A percentile compares a stretch with the other conserved stretches of the same genome.
Evolutionary conservation across 2,888 invertebrate genomes (phyloP).

Genomic region (Phortica okadai): DNA sequence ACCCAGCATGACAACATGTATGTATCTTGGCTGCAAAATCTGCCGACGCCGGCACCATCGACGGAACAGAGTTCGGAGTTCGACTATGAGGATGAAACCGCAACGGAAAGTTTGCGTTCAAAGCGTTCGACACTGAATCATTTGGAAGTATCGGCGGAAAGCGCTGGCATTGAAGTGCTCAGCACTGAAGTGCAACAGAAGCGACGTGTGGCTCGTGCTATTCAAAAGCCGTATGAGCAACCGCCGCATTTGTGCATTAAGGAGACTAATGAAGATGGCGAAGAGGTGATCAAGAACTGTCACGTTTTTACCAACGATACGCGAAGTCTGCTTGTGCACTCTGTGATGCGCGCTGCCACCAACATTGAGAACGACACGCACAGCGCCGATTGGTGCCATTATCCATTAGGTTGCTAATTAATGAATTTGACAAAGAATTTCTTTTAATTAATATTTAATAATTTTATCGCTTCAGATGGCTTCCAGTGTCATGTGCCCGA

Average conservation of each 20-base stretch:
- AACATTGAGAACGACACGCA: conserved; percentile 75
- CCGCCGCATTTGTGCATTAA: conserved; percentile 81
- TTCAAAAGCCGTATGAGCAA: conserved; percentile 71
- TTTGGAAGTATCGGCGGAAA: conserved; percentile 49
- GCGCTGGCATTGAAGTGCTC: conserved; percentile 59
- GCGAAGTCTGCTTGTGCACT: conserved; percentile 77
- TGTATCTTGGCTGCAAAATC: conserved; percentile 71
- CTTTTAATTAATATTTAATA: neutral
- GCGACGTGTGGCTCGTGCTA: conserved; percentile 53
- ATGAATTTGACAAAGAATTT: neutral
- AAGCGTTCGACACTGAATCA: conserved; percentile 44
- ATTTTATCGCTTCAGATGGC: conserved; percentile 72
- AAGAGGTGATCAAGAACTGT: conserved; percentile 75
- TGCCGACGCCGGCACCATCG: conserved; percentile 68
- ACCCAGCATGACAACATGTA: conserved; percentile 75
- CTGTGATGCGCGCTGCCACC: conserved; percentile 78
- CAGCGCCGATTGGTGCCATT: conserved; percentile 81
- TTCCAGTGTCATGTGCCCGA: conserved; percentile 82
- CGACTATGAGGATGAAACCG: conserved; percentile 75
- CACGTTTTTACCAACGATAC: conserved; percentile 81
- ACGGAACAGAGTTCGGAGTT: conserved; percentile 75
- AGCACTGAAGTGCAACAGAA: conserved; percentile 55
- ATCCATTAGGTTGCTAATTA: conserved; percentile 79
- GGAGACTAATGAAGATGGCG: conserved; percentile 55
- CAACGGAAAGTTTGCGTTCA: conserved; percentile 66